Evolutionary conservation across 64 coral and sea anemone genomes (phyloP), one percentile per base, ranked within the genome.

Genomic region (Actinia tenebrosa): DNA sequence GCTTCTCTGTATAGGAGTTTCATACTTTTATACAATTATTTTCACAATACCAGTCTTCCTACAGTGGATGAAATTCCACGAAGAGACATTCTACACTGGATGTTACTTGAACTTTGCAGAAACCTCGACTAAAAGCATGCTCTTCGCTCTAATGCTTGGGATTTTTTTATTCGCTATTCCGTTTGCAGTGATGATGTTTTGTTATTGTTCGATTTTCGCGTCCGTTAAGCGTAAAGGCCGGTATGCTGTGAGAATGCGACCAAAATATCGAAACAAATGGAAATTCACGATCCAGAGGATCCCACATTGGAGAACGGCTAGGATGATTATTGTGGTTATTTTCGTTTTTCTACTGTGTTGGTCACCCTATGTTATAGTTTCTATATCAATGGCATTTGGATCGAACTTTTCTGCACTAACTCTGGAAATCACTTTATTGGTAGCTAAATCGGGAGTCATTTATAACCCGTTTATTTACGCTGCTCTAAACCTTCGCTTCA

Each of bases 401-500:
- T 72, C 87, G 3, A 42, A 95, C 25, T 62, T 95, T 46, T 86
- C 93, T 2, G 78, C 78, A 17, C 25, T 89, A 56, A 79, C 84
- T 0, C 85, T 92, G 71, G 95, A 98, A 63, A 89, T 98, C 26
- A 94, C 89, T 20, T 56, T 94, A 55, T 56, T 98, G 26, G 62
- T 98, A 5, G 80, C 87, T 8, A 98, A 98, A 79, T 89, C 89
- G 8, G 92, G 84, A 14, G 80, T 92, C 22, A 87, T 98, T 46
- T 92, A 86, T 20, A 98, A 98, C 26, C 95, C 95, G 1, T 60
- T 94, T 47, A 91, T 92, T 42, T 98, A 98, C 42, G 95, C 95
- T 20, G 87, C 89, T 46, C 84, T 98, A 53, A 98, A 98, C 64
- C 92, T 94, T 53, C 84, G 95, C 43, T 98, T 98, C 53, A 84